Conservation (phyloP, 2,888 invertebrate species). For the Pollenia amentaria region DNA sequence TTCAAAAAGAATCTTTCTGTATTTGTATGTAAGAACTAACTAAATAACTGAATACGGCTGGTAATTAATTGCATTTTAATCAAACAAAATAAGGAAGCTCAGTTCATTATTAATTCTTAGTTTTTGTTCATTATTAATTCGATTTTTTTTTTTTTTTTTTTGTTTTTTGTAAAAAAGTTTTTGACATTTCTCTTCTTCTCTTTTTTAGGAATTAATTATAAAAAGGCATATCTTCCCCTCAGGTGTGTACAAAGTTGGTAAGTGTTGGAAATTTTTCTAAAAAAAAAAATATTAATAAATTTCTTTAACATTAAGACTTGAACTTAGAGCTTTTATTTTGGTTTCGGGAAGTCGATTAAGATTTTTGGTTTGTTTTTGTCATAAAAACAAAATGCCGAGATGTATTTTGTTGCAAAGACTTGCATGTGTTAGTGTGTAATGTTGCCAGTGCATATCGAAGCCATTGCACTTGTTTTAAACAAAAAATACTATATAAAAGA, state of each 20-base stretch:
- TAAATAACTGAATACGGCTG: no score
- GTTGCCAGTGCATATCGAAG: constrained; percentile 27
- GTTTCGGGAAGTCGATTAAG: constrained; percentile 8
- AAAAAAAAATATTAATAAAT: background rate
- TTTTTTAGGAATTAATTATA: background rate
- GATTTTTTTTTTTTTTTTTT: no score
- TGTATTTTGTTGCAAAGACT: background rate
- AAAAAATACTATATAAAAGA: background rate
- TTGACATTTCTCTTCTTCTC: background rate
- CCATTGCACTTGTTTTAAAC: constrained; percentile 39
- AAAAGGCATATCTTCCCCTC: background rate
- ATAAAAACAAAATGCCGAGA: background rate
- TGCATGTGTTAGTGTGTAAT: constrained; percentile 2
- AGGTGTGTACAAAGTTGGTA: background rate
- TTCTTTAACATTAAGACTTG: background rate
- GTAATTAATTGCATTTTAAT: background rate
- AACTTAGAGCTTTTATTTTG: background rate
- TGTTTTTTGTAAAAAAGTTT: background rate
- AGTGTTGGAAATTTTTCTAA: background rate
- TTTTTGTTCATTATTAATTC: no score
- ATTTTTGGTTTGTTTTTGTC: background rate
- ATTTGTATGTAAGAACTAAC: no score
- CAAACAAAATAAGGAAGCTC: background rate
- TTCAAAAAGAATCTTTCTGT: background rate
- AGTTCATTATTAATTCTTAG: background rate